Base-by-base conservation (phyloP, 2,797 vertebrate species). In the Amblyopsis hoosieri region DNA sequence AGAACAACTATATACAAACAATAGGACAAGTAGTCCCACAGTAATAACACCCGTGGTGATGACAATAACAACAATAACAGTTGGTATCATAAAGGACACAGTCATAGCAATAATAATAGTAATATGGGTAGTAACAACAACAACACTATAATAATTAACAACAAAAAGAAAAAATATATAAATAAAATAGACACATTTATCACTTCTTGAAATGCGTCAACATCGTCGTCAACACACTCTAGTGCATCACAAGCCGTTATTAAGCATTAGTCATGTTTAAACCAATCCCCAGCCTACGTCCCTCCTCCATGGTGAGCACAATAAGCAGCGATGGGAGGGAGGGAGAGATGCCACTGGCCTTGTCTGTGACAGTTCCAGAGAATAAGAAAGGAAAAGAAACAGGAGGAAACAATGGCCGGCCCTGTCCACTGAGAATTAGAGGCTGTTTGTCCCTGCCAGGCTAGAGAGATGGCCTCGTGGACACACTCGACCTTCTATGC, bases 221-320 rank as follows among this genome's bases (percentile, higher is more conserved):
- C 57, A 58, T 45, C 7, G 46, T 33, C 46, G 15, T 3, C 6
- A 11, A 45, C n/a, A 49, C 45, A 29, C 31, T 33, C 74, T 72
- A 67, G 57, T 50, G 60, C 67, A 17, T 65, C 49, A 60, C 12
- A 58, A 58, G 64, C 76, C 4, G 37, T 79, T 50, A 82, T 81
- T 75, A 79, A 81, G 66, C 78, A 75, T 84, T 81, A 86, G 76
- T 67, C 83, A 81, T 80, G 83, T 82, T 76, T 31, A 11, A 64
- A 52, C 52, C 58, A 49, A 10, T 48, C 65, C 57, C 75, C 71
- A 7, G 67, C 81, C 82, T 76, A 83, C 85, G 67, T 19, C 64
- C 42, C 69, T 51, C 49, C 49, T 46, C 76, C 79, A 59, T 73
- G 61, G 46, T 62, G 79, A 72, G 60, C 2, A 37, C 45, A 10